Evolutionary conservation across 2,888 invertebrate genomes (phyloP), one percentile per base, ranked within the genome.

Genomic region (Heteromurus nitidus): DNA sequence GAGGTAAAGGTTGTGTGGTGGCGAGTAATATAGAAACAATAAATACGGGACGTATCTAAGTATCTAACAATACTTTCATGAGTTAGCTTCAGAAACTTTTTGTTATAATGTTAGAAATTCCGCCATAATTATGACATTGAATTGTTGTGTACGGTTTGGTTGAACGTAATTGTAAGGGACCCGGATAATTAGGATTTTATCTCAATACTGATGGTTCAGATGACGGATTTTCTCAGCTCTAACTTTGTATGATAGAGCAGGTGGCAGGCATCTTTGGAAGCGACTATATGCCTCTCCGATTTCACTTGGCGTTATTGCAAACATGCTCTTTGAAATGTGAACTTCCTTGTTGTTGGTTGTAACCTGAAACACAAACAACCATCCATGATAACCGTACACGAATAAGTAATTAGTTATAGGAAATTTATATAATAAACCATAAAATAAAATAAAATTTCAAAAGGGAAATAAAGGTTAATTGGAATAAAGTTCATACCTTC

Each of bases 221-320:
- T 77, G 20, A 22, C 60, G 31, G 36, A 79, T 31, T 9, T 80
- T 70, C 50, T 84, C 84, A 2, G 85, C 84, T 26, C 84, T 67
- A 62, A 84, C 76, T 69, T 84, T 85, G 75, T 87, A 87, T 1
- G 86, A 87, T 42, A 85, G 80, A 9, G 87, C 83, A 24, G 86
- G 85, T 42, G 85, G 77, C 16, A 85, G 76, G 13, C 84, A 85
- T 47, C 91, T 91, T 88, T 91, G 92, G 88, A 93, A 93, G 83
- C 96, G 91, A 70, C 96, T 90, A 87, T 96, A 91, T 0, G 94
- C 96, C 90, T 96, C 96, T 84, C 93, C 92, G 58, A 96, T 93
- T 90, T 96, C 96, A 13, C 92, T 91, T 0, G 95, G 94, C 24
- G 93, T 94, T 74, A 96, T 93, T 53, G 80, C 80, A 62, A 83